Percentiles rank a stretch among this genome's conserved stretches.
Evolutionary conservation across 2,113 vertebrate genomes (phyloP).

Genomic region (Bubo bubo): DNA sequence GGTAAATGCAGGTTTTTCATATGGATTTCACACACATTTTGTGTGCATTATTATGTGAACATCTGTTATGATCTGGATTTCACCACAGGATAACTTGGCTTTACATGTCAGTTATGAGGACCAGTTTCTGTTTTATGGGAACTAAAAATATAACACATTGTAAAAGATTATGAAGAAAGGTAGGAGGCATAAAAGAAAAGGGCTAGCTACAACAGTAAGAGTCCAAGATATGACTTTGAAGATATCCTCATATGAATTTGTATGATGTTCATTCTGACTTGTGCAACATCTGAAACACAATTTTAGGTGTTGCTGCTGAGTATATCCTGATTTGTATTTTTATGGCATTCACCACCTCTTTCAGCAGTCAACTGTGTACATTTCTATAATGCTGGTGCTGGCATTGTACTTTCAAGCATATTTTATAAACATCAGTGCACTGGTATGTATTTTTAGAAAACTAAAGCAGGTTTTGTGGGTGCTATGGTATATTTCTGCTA

Average conservation of each 20-base stretch:
- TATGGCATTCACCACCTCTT: background rate
- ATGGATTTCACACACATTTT: background rate
- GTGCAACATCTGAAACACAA: background rate
- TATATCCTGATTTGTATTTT: background rate
- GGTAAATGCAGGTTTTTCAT: background rate
- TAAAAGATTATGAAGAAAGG: background rate
- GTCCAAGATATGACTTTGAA: background rate
- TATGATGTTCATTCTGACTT: background rate
- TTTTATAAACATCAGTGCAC: background rate
- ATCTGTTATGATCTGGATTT: slow-evolving; percentile 7
- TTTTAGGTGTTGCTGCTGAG: background rate
- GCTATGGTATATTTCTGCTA: background rate
- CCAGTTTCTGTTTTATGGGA: background rate
- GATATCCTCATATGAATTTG: background rate
- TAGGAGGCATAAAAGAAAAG: background rate
- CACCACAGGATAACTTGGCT: background rate
- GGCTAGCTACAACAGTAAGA: background rate
- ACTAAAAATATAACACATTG: background rate
- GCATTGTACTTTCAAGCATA: background rate
- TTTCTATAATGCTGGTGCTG: background rate
- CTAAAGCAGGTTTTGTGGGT: background rate
- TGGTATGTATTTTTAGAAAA: background rate
- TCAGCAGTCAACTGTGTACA: background rate
- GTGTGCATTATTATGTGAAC: background rate
- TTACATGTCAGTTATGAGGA: background rate